phyloP scores from a whole-genome alignment of 2,113 vertebrate genomes.

The Sturnira hondurensis region DNA sequence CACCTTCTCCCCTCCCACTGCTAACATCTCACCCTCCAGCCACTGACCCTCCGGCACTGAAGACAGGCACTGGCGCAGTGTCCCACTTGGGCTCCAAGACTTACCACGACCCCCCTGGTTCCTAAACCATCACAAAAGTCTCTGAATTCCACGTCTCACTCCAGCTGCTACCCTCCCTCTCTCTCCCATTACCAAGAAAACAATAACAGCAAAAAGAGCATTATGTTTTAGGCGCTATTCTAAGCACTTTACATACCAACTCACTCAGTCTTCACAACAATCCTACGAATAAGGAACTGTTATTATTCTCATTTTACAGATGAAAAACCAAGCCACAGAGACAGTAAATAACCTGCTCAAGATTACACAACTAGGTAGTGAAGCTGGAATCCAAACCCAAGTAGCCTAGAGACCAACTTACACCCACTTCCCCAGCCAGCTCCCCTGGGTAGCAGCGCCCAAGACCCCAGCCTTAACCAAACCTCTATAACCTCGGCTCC shows the following conservation, averaged over 20 bases:
- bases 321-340: neutral
- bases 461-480: neutral
- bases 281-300: neutral
- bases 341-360: neutral
- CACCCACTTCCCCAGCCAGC: neutral
- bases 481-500: neutral
- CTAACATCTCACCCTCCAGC: neutral
- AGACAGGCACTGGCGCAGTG: neutral
- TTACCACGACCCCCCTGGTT: neutral
- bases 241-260: neutral
- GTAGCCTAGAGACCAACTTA: neutral
- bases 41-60: neutral
- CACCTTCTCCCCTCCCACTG: neutral
- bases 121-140: neutral
- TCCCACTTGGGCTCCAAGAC: neutral
- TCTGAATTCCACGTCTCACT: neutral
- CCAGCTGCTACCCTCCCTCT: neutral
- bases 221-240: neutral
- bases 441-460: neutral
- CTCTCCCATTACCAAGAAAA: neutral
- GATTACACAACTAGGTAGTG: neutral
- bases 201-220: neutral
- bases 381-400: neutral
- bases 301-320: conserved; percentile 18
- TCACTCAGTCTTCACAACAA: neutral